Evolutionary conservation across 2,113 vertebrate genomes (phyloP).

Genomic region (Myodes glareolus): DNA sequence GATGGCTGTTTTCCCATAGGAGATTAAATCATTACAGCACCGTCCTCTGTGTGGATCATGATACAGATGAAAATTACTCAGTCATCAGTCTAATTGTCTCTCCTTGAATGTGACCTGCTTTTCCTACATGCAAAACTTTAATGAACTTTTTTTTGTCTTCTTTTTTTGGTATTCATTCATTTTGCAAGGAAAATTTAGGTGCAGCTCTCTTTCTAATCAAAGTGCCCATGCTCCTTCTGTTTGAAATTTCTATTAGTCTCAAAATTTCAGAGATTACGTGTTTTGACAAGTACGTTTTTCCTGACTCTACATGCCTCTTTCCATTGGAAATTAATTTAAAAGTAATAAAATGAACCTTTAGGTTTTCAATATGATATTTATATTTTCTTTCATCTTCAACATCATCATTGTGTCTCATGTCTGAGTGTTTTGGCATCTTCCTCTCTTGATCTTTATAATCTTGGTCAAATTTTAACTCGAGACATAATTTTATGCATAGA

Average conservation of each 20-base stretch:
- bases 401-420: background rate
- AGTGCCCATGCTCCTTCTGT: background rate
- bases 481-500: background rate
- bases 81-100: background rate
- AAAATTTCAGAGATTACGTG: background rate
- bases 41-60: too few species aligned
- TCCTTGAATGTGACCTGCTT: background rate
- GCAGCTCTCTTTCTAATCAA: background rate
- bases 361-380: background rate
- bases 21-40: background rate
- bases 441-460: background rate
- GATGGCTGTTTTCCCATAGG: slow-evolving; percentile 17
- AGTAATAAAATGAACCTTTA: background rate
- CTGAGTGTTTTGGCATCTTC: background rate
- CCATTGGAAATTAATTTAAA: too few species aligned
- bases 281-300: background rate
- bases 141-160: background rate
- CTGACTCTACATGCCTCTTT: background rate
- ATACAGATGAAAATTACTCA: background rate
- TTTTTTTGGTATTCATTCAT: background rate
- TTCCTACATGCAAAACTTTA: background rate
- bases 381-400: background rate
- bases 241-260: background rate
- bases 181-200: background rate
- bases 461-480: background rate